Base-by-base conservation (phyloP, 2,888 invertebrate species). In the Orthosia gracilis region DNA sequence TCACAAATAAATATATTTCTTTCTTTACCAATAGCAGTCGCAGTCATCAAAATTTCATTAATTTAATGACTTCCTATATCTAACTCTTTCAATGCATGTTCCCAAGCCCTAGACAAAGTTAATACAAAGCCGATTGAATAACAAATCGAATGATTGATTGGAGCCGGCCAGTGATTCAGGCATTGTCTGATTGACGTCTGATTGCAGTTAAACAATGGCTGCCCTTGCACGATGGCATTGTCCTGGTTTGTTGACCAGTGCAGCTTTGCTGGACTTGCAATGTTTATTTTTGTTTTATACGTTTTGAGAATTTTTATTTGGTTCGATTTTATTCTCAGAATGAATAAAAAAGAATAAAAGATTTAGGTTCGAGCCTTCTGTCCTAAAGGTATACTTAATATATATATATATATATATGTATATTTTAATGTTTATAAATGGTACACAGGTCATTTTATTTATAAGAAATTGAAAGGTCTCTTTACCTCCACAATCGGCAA, bases 161-260 rank as follows among this genome's bases (percentile, higher is more conserved):
- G 62, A 62, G 18, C 47, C 67, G 74, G 58, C 54, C 62, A 73
- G 65, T 70, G 76, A 86, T 71, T 75, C 64, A 55, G 59, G 59
- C 69, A 75, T 82, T 86, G 76, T 78, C 40, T 63, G 73, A 85
- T 67, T 67, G 80, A 77, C 62, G 67, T 74, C 69, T 66, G 80
- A 82, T 73, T 85, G 87, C 80, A 79, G 52, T 82, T 66, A 76
- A 70, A 90, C 89, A 89, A 90, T 89, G 83, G 88, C 40, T 87
- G 81, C 89, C 90, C 89, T 90, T 85, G 83, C 80, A 59, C 62
- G 71, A 63, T 67, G 82, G 71, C 82, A 89, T 88, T 89, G 89
- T 87, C 49, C 69, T 70, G 64, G 84, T 86, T 83, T 84, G 70
- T 88, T 89, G 89, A 89, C 89, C 89, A 86, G 49, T 49, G 62